phyloP scores from a whole-genome alignment of 2,113 vertebrate species.

The Anarrhichthys ocellatus region DNA sequence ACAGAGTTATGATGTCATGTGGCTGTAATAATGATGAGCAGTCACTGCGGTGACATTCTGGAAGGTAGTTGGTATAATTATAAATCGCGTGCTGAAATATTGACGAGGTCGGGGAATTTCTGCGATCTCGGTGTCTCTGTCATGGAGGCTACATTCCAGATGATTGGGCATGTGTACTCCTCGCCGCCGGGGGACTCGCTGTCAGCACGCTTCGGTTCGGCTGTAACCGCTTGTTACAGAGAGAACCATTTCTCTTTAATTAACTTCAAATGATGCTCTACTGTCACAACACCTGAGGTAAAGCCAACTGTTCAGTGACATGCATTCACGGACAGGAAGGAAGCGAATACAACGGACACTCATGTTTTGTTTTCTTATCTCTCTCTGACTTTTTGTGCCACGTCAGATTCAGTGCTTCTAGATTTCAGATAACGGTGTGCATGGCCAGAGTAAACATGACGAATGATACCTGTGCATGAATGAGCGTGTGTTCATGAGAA shows the following conservation, averaged over 20 bases:
- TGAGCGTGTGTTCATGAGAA: too few species aligned
- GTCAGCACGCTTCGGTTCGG: constrained; percentile 20
- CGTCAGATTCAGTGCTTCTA: too few species aligned
- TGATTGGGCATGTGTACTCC: not conserved
- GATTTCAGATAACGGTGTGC: too few species aligned
- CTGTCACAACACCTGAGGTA: not conserved
- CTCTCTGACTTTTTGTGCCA: not conserved
- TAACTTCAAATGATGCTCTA: not conserved
- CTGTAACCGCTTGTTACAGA: constrained; percentile 23
- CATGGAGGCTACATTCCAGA: constrained; percentile 21
- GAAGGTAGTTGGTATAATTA: constrained; percentile 24
- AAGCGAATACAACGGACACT: too few species aligned
- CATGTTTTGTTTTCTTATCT: too few species aligned
- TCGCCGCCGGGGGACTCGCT: constrained; percentile 1
- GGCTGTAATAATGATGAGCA: constrained; percentile 3
- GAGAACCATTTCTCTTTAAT: constrained; percentile 20
- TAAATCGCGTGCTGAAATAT: constrained; percentile 47
- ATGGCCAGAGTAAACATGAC: not conserved
- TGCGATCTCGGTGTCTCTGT: not conserved
- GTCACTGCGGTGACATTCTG: not conserved
- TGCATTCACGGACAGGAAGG: too few species aligned
- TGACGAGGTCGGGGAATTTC: constrained; percentile 33
- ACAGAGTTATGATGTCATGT: constrained; percentile 14
- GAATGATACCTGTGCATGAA: too few species aligned
- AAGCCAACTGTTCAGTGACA: not conserved